Base-by-base conservation (phyloP, 2,797 vertebrate species). In the Tapirus indicus region DNA sequence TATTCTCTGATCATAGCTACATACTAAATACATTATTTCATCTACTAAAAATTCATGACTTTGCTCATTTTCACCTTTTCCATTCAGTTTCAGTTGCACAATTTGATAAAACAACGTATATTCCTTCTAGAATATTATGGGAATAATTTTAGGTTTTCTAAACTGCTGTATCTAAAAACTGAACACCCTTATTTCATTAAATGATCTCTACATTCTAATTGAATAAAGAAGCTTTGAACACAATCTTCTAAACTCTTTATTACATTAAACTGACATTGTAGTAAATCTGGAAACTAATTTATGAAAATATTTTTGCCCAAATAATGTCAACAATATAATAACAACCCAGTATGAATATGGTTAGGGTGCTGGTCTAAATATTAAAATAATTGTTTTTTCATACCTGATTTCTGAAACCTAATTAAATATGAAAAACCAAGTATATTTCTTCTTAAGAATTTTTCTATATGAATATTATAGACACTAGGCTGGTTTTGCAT, bases 391-490 rank as follows among this genome's bases (percentile, higher is more conserved):
- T 83, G 60, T 85, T 71, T 95, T 83, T 96, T 85, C 18, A 85
- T 64, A 71, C 7, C 52, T 84, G 14, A 94, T 92, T 94, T 95
- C 14, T 75, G 16, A 95, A 82, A 82, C 41, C 17, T 78, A 97
- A 92, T 94, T 91, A 93, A 91, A 88, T 52, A 96, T 92, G 14
- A 94, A 89, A 91, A 91, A 29, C 12, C 58, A 84, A 96, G 60
- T 95, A 66, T n/a, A 71, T 60, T 94, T 86, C 8, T 78, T 77
- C 3, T 60, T 74, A 89, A 91, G 25, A 74, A 64, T 69, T 77
- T 75, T 92, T 86, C 21, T 68, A 74, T 92, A 75, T 75, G 60
- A 12, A 66, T 32, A 68, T 83, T 92, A 86, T 49, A n/a, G 14
- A 74, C 27, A 71, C 1, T 64, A 10, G 16, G 1, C 29, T 94